Evolutionary conservation across 2,888 invertebrate species (phyloP).

Genomic region (Gymnoscelis rufifasciata): DNA sequence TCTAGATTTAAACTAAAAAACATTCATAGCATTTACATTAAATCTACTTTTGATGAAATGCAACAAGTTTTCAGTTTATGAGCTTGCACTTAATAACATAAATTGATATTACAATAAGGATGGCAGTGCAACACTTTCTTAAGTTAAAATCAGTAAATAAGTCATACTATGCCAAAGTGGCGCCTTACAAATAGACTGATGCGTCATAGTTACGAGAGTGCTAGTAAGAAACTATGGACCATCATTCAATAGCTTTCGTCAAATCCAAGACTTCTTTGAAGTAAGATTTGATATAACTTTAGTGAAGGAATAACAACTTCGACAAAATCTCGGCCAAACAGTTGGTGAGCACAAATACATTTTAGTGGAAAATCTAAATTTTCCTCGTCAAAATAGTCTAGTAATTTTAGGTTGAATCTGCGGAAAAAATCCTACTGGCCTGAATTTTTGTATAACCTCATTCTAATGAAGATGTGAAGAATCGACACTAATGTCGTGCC

Average conservation of each 20-base stretch:
- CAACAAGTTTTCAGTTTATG: not conserved
- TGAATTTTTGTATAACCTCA: too few species aligned
- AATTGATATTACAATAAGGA: slow-evolving; percentile 6
- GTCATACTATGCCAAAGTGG: slow-evolving; percentile 42
- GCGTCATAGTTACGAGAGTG: not conserved
- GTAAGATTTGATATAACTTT: slow-evolving; percentile 10
- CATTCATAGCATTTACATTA: not conserved
- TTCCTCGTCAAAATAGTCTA: slow-evolving; percentile 23
- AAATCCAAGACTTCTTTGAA: slow-evolving; percentile 15
- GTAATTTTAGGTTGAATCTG: too few species aligned
- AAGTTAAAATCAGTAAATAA: slow-evolving; percentile 3
- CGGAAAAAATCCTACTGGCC: too few species aligned
- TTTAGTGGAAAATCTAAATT: not conserved
- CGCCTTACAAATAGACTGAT: slow-evolving; percentile 46
- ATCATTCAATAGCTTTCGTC: slow-evolving; percentile 1
- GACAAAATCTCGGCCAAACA: not conserved
- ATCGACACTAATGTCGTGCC: too few species aligned
- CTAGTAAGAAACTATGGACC: not conserved
- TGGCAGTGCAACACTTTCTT: slow-evolving; percentile 26
- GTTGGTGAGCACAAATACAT: too few species aligned
- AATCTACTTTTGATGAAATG: not conserved
- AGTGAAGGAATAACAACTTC: slow-evolving; percentile 6
- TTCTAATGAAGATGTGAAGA: too few species aligned
- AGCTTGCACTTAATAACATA: not conserved
- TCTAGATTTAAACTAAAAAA: slow-evolving; percentile 4